Evolutionary conservation across 2,113 vertebrate species (phyloP).

Genomic region (Rattus rattus): DNA sequence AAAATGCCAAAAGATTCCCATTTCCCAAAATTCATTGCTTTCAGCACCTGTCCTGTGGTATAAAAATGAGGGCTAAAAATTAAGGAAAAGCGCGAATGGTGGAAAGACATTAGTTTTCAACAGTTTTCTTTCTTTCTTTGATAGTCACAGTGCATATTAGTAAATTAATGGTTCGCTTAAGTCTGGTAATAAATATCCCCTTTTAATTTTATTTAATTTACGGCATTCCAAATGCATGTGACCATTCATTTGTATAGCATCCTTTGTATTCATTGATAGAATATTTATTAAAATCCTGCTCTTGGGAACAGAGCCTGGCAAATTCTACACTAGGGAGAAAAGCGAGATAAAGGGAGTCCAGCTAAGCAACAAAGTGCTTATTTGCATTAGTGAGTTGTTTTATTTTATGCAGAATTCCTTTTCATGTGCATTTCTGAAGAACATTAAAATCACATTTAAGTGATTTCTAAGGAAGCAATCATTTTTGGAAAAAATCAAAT

Average conservation of each 20-base stretch:
- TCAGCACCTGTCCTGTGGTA: background rate
- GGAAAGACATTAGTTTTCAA: background rate
- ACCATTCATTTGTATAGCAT: background rate
- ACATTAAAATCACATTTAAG: slow-evolving; percentile 22
- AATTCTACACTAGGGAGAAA: background rate
- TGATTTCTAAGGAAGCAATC: background rate
- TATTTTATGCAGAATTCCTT: slow-evolving; percentile 46
- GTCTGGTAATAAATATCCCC: background rate
- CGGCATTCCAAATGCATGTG: slow-evolving; percentile 38
- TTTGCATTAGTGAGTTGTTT: slow-evolving; percentile 46
- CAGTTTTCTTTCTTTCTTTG: background rate
- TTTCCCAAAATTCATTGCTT: slow-evolving; percentile 3
- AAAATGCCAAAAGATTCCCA: background rate
- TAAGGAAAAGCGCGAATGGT: background rate
- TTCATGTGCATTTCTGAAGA: slow-evolving; percentile 39
- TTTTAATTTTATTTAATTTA: slow-evolving; percentile 49
- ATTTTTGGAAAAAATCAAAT: background rate
- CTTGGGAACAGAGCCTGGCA: background rate
- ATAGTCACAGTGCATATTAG: slow-evolving; percentile 1
- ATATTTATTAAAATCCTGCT: slow-evolving; percentile 40
- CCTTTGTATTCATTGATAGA: background rate
- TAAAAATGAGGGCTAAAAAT: background rate
- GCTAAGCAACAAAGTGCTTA: slow-evolving; percentile 10
- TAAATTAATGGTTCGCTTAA: slow-evolving; percentile 45
- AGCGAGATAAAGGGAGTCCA: background rate